Base-by-base conservation (phyloP, 2,797 vertebrate species). In the Esox lucius region DNA sequence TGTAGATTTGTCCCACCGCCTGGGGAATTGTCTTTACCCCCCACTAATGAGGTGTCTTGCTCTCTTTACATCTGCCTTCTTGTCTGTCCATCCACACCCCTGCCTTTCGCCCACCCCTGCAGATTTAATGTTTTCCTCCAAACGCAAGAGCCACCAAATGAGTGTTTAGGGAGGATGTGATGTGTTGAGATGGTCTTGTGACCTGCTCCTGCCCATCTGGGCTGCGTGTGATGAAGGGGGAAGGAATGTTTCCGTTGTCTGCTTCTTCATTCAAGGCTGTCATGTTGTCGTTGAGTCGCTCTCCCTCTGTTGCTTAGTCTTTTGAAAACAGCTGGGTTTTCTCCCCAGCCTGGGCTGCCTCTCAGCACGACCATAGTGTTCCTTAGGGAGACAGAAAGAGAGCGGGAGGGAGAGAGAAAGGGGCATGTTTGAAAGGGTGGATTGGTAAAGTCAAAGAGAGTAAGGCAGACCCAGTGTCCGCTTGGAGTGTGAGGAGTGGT, bases 281-380 rank as follows among this genome's bases (percentile, higher is more conserved):
- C 91, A 46, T 7, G 42, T 88, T 91, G 85, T 88, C 88, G 88
- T 92, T 92, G 91, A 3, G n/a, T n/a, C 22, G n/a, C 22, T 24
- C 56, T 86, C 89, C 87, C 74, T 46, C 81, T 79, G 72, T 95
- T 91, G 91, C 91, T 73, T 68, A 93, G 90, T 88, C 86, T 87
- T 93, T 86, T 80, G 5, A 39, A 86, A 94, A 88, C 94, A 94
- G 94, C 94, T 94, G 94, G 90, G 87, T 88, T 89, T 88, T 86
- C 7, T 39, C 90, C 90, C 86, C 39, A 90, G 88, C 90, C 87
- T 72, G 82, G 90, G 89, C 88, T 83, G 87, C 88, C 91, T 88
- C 89, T 93, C 93, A 91, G 88, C 93, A 90, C 92, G 89, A 83
- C 94, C 91, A 92, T 91, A 92, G 91, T 89, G 87, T 90, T 73